These are phyloP conservation scores for Clarias fuscus DNA, from an alignment of 2,797 vertebrate species.

Conservation along the genomic window DNA sequence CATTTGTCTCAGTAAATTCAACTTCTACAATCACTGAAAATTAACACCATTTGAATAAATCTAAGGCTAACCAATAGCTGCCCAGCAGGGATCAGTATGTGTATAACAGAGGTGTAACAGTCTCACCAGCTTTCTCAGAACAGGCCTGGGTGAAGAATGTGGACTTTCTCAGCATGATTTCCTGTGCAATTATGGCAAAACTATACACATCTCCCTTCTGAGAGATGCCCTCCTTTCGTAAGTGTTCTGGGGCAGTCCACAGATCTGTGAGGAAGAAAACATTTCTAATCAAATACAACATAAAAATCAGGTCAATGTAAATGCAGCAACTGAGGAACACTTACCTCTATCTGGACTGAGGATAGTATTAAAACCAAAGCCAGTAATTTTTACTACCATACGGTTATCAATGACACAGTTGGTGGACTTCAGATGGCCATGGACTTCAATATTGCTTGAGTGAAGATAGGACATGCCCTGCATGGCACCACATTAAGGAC, in stretches of 20 bases:
- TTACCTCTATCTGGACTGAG: slow-evolving; percentile 83
- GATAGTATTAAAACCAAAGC: slow-evolving; percentile 92
- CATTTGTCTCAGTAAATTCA: not conserved
- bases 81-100: slow-evolving; percentile 18
- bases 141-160: slow-evolving; percentile 81
- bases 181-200: slow-evolving; percentile 91
- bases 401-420: slow-evolving; percentile 96
- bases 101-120: not conserved
- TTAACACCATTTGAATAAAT: not conserved
- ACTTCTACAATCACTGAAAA: not conserved
- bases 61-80: not conserved
- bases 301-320: not conserved
- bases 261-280: slow-evolving; percentile 61
- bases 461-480: slow-evolving; percentile 99
- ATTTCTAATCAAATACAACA: slow-evolving; percentile 21
- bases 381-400: slow-evolving; percentile 98
- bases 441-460: slow-evolving; percentile 89
- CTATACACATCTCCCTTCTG: slow-evolving; percentile 96
- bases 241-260: slow-evolving; percentile 91
- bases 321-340: not conserved
- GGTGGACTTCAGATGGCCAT: slow-evolving; percentile 94
- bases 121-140: slow-evolving; percentile 76
- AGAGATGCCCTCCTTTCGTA: slow-evolving; percentile 81
- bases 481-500: not conserved
- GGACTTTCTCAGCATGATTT: slow-evolving; percentile 83